Conservation (phyloP, 2,888 invertebrate genomes). For the Cryptus armator region DNA sequence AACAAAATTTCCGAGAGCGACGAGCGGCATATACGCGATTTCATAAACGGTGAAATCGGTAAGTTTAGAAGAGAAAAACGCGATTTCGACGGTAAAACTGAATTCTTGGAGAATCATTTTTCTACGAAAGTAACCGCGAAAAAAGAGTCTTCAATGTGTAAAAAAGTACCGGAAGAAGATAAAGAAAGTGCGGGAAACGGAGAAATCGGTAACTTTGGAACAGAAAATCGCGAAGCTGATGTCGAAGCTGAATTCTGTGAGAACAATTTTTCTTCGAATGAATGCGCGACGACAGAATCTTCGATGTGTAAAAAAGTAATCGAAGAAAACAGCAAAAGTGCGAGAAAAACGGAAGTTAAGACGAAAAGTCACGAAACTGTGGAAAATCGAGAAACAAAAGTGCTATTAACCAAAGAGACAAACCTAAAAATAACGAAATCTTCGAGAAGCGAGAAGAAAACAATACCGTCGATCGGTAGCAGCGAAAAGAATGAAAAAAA, state of each 20-base stretch:
- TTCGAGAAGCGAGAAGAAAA: conserved; percentile 42
- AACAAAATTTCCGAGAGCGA: conserved; percentile 88
- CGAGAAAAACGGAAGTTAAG: conserved; percentile 3
- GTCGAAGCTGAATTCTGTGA: conserved; percentile 39
- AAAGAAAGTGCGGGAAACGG: conserved; percentile 79
- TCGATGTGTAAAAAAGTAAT: not conserved
- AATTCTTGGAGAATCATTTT: conserved; percentile 29
- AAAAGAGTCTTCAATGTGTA: conserved; percentile 3
- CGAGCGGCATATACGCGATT: conserved; percentile 85
- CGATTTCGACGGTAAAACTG: conserved; percentile 67
- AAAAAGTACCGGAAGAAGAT: not conserved
- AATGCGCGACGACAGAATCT: conserved; percentile 11
- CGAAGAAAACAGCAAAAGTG: conserved; percentile 1
- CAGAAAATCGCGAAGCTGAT: conserved; percentile 82
- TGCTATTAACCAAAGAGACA: conserved; percentile 35
- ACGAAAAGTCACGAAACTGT: not conserved
- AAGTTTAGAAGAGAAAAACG: conserved; percentile 84
- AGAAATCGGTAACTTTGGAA: conserved; percentile 85
- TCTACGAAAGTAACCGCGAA: conserved; percentile 2
- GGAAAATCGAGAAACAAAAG: conserved; percentile 36
- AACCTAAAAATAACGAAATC: conserved; percentile 46
- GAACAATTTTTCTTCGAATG: conserved; percentile 7
- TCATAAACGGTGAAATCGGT: conserved; percentile 86
- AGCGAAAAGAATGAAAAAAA: conserved; percentile 44
- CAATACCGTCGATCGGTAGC: not conserved